Evolutionary conservation across 2,113 vertebrate genomes (phyloP), one percentile per base, ranked within the genome.

Genomic region (Theristicus caerulescens): DNA sequence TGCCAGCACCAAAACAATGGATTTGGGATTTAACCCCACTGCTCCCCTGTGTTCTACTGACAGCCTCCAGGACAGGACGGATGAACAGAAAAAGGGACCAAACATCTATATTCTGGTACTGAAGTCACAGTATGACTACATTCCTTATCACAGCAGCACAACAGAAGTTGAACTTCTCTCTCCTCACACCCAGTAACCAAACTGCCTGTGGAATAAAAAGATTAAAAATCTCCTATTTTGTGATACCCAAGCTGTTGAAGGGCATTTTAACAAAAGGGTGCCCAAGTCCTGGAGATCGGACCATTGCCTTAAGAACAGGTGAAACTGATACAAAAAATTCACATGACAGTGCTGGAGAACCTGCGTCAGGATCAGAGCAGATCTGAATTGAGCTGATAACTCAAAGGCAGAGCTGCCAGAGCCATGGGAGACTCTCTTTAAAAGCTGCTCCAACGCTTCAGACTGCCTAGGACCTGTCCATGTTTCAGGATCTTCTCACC

Each of bases 1-100:
- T 58, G 70, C 83, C 88, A 87, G 95, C 96, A 96, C 84, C 90
- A 74, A 88, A 77, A 93, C 44, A 73, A 85, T 10, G 67, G 52
- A 38, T 81, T 59, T 38, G 22, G 84, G 91, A 65, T 74, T 34
- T 40, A 49, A 70, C 10, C 34, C 88, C 70, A 29, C 76, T 77
- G 52, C 61, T 93, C 67, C 86, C 86, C 72, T 32, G 67, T 58
- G 79, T 76, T 87, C 74, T 42, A 44, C 55, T 86, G 62, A 78
- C 51, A 66, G 71, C 82, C 18, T 31, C 64, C 90, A 82, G 86
- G 71, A 93, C 64, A 59, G 96, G 96, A 96, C 24, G 66, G 96
- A 95, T 82, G 84, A 86, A 95, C 80, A 88, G 84, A 71, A 65
- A 88, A 70, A 80, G 40, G 81, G 18, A 69, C 77, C 24, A 2